These are phyloP conservation scores for Pelusios castaneus DNA, from an alignment of 2,113 vertebrate genomes.

Conservation along the genomic window DNA sequence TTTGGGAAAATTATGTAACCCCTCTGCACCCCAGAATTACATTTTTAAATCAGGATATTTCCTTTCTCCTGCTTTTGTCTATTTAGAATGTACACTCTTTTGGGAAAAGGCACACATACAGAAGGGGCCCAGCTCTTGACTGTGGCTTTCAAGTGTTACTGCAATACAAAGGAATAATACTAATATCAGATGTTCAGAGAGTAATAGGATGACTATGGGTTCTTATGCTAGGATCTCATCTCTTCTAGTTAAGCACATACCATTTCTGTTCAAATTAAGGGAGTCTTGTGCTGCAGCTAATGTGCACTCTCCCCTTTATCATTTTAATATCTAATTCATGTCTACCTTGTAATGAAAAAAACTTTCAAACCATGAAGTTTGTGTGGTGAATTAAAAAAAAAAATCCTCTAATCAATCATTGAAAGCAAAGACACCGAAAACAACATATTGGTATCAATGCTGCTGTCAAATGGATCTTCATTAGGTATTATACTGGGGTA, in stretches of 20 bases:
- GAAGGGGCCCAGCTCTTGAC: background rate
- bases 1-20: background rate
- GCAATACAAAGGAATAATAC: background rate
- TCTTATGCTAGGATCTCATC: background rate
- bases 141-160: background rate
- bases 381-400: background rate
- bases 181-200: background rate
- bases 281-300: background rate
- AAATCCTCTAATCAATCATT: background rate
- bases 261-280: background rate
- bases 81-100: background rate
- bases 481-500: background rate
- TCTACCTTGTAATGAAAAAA: background rate
- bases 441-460: background rate
- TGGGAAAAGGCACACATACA: background rate
- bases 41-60: background rate
- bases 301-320: background rate
- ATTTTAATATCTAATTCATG: background rate
- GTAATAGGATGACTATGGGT: background rate
- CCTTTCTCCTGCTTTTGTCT: background rate
- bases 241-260: background rate
- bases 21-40: too few relatives aligned
- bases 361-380: background rate
- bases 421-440: accelerated
- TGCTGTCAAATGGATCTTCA: background rate